Conservation (phyloP, 2,113 vertebrate species). For the Pteropus alecto region DNA sequence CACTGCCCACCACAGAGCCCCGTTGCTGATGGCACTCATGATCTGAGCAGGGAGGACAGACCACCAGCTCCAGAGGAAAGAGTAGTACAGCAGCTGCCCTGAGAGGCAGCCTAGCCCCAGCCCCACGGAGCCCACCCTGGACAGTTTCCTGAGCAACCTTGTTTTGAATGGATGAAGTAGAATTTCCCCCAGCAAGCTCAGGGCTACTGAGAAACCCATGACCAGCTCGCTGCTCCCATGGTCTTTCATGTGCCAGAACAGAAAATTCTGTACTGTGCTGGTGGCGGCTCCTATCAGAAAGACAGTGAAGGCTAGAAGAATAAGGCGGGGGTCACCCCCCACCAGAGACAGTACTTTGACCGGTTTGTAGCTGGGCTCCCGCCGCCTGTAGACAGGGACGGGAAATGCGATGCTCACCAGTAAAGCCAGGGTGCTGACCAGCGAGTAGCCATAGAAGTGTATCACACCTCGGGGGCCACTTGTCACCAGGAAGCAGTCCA, state of each 20-base stretch:
- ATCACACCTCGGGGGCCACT: slow-evolving; percentile 60
- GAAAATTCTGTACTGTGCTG: slow-evolving; percentile 86
- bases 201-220: slow-evolving; percentile 85
- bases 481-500: slow-evolving; percentile 79
- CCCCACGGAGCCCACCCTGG: slow-evolving; percentile 71
- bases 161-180: slow-evolving; percentile 77
- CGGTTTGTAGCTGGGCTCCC: slow-evolving; percentile 48
- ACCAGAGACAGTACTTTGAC: slow-evolving; percentile 86
- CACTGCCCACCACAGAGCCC: slow-evolving; percentile 89
- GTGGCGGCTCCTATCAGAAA: slow-evolving; percentile 77
- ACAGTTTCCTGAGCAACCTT: slow-evolving; percentile 79
- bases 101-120: slow-evolving; percentile 79
- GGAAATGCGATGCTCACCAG: slow-evolving; percentile 82
- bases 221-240: slow-evolving; percentile 84
- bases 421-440: slow-evolving; percentile 71
- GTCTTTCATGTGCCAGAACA: slow-evolving; percentile 94
- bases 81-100: slow-evolving; percentile 88
- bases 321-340: slow-evolving; percentile 78
- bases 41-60: slow-evolving; percentile 84
- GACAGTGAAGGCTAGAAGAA: slow-evolving; percentile 83
- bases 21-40: slow-evolving; percentile 83
- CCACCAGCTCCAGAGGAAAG: slow-evolving; percentile 90
- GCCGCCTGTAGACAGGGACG: slow-evolving; percentile 79
- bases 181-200: slow-evolving; percentile 84
- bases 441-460: slow-evolving; percentile 87